These are phyloP conservation scores for Pyrocephalus nanus DNA, from an alignment of 2,797 vertebrate species.

Conservation along the genomic window DNA sequence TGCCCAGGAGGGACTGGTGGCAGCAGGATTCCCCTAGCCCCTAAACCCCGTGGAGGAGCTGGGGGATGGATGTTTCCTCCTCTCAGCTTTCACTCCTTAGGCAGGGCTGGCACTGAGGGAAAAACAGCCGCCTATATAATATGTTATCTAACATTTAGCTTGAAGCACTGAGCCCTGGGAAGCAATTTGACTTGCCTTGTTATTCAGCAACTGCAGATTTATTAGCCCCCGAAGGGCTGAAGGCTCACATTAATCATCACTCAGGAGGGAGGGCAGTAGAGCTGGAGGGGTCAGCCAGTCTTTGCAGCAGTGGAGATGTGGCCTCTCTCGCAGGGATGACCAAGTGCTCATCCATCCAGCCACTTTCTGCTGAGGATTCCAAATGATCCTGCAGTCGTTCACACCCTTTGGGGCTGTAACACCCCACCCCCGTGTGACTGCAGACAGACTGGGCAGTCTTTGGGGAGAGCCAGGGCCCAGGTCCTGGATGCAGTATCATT, in stretches of 20 bases:
- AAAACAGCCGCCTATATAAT: background rate
- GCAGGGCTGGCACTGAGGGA: background rate
- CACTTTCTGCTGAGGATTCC: background rate
- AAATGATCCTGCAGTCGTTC: accelerated
- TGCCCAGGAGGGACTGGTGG: background rate
- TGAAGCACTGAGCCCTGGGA: background rate
- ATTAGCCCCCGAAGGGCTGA: background rate
- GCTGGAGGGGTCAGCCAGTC: background rate
- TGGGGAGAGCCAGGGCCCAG: background rate
- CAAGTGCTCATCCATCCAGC: accelerated
- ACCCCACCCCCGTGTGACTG: background rate
- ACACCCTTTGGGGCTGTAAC: background rate
- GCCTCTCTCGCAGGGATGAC: background rate
- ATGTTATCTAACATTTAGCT: background rate
- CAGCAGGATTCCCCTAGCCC: background rate
- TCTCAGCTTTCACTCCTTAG: background rate
- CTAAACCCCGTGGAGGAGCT: background rate
- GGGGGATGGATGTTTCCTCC: background rate
- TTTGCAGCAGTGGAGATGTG: background rate
- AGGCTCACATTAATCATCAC: background rate
- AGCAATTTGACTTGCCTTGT: background rate
- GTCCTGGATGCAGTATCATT: background rate
- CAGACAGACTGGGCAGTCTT: background rate
- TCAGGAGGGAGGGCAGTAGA: background rate
- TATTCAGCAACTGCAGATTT: background rate